These are phyloP conservation scores for Amblyornis subalaris DNA, from an alignment of 2,113 vertebrate species.

Conservation along the genomic window DNA sequence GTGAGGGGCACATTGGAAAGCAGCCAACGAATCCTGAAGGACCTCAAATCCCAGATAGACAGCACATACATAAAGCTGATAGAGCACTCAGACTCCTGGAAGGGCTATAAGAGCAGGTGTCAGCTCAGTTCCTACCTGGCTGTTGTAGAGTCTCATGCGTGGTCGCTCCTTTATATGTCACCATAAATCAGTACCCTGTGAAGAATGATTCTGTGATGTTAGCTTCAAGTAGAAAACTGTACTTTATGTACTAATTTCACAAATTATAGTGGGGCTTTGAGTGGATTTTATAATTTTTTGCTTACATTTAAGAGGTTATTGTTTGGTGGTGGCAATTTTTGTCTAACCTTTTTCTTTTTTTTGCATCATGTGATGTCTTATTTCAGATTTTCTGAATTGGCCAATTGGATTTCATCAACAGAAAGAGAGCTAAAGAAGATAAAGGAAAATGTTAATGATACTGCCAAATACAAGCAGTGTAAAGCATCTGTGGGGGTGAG, in stretches of 20 bases:
- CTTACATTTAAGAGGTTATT: background rate
- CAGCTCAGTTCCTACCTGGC: background rate
- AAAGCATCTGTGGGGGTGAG: slow-evolving; percentile 78
- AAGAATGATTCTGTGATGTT: background rate
- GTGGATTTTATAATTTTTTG: background rate
- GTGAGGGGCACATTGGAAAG: slow-evolving; percentile 69
- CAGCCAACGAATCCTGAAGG: slow-evolving; percentile 72
- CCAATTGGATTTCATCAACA: slow-evolving; percentile 83
- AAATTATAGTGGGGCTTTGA: background rate
- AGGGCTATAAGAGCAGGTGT: slow-evolving; percentile 84
- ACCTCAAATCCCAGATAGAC: slow-evolving; percentile 78
- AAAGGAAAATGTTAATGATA: slow-evolving; percentile 66
- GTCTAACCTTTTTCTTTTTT: background rate
- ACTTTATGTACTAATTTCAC: background rate
- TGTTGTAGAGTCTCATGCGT: background rate
- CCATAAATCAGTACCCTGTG: background rate
- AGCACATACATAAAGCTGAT: slow-evolving; percentile 74
- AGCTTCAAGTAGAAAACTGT: background rate
- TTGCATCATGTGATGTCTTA: background rate
- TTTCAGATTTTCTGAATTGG: slow-evolving; percentile 85
- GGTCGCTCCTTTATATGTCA: background rate
- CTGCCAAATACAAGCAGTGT: slow-evolving; percentile 72
- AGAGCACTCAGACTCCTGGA: slow-evolving; percentile 87
- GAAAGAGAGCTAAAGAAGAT: slow-evolving; percentile 77
- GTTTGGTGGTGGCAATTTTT: background rate